These are phyloP conservation scores for Myrmophylax atrothorax DNA, from an alignment of 2,113 vertebrate genomes.

Conservation along the genomic window DNA sequence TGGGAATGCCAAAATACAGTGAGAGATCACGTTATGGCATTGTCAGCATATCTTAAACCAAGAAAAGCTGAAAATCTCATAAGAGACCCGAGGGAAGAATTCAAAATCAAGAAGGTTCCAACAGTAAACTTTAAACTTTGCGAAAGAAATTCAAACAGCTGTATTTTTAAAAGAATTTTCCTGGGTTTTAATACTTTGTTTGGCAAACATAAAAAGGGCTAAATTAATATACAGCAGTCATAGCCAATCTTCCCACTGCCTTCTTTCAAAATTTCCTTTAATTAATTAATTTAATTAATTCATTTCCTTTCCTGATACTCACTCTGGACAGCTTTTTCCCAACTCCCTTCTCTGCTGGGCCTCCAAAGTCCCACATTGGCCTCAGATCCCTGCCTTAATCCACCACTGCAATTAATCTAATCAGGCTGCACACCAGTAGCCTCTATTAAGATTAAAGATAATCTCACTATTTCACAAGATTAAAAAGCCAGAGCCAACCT, in stretches of 20 bases:
- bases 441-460: conserved; percentile 13
- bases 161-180: neutral
- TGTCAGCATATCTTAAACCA: conserved; percentile 57
- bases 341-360: neutral
- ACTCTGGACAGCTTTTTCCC: neutral
- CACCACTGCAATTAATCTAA: neutral
- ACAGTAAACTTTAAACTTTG: neutral
- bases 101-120: conserved; percentile 24
- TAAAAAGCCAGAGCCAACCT: neutral
- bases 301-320: neutral
- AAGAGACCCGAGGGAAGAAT: conserved; percentile 20
- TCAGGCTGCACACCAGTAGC: neutral
- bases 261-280: neutral
- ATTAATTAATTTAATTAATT: neutral
- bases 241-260: neutral
- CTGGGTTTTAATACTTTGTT: neutral
- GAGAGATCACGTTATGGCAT: conserved; percentile 16
- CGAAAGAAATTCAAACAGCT: neutral
- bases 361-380: neutral
- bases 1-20: conserved; percentile 37
- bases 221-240: neutral
- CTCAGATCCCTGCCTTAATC: conserved; percentile 16
- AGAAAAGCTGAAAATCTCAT: conserved; percentile 33
- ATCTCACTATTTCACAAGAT: conserved; percentile 15
- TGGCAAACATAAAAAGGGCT: neutral